Evolutionary conservation across 1,140 invertebrate species (phyloP).

Genomic region (Bombus superbus): DNA sequence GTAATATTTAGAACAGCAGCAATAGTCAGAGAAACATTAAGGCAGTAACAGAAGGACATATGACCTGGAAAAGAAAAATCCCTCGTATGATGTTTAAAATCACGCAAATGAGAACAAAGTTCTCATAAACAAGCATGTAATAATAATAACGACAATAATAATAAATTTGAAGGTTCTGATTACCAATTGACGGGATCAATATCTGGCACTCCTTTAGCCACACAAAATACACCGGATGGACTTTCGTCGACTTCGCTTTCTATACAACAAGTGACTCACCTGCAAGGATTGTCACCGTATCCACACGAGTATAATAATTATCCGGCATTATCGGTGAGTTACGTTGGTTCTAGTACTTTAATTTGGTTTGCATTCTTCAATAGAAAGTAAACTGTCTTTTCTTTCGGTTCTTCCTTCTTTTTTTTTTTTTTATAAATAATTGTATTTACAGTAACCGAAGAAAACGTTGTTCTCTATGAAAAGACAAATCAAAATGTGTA

Average conservation of each 20-base stretch:
- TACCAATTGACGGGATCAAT: conserved; percentile 85
- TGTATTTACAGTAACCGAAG: not conserved
- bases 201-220: conserved; percentile 82
- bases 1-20: no score
- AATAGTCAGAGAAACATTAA: no score
- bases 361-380: not conserved
- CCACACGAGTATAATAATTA: conserved; percentile 81
- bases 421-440: not conserved
- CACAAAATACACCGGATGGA: conserved; percentile 79
- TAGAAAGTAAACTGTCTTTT: not conserved
- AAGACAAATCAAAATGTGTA: not conserved
- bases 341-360: not conserved
- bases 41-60: no score
- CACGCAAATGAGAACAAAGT: no score
- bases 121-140: not conserved
- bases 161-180: conserved; percentile 84
- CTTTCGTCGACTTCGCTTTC: conserved; percentile 77
- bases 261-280: conserved; percentile 76
- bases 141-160: not conserved
- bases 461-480: no score
- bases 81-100: no score
- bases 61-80: no score
- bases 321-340: conserved; percentile 80
- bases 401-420: not conserved
- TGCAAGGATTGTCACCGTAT: conserved; percentile 74